Evolutionary conservation across 2,113 vertebrate genomes (phyloP), one percentile per base, ranked within the genome.

Genomic region (Phalacrocorax carbo): DNA sequence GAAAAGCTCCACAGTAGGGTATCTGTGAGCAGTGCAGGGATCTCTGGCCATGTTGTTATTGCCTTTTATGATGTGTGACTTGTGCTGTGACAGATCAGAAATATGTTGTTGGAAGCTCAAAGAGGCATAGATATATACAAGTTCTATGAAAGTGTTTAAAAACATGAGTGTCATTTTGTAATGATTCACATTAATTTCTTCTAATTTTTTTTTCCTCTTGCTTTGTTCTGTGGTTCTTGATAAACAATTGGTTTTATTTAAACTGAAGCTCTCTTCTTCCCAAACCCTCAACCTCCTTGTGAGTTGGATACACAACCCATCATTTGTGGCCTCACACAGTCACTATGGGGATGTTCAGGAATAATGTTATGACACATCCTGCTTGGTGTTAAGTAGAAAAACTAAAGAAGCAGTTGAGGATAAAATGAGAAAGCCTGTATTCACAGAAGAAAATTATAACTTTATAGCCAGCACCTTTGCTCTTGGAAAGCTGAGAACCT

Each of bases 1-100:
- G 46, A 40, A 76, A 77, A 89, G 52, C 72, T 84, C 61, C 83
- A n/a, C 57, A 89, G 52, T 54, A 36, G 91, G 75, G 51, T 71
- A 62, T 90, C 61, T 70, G 18, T 65, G 58, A 73, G 34, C 18
- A 49, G 30, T 92, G 62, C 36, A 61, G 72, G 38, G 29, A 80
- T 91, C 42, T 85, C 80, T 2, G 18, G n/a, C 84, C 44, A 15
- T 87, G 42, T 86, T 93, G 34, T 88, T 83, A 42, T 15, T 84
- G 68, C 44, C 66, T 90, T 96, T 97, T 96, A 95, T 92, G 90
- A 90, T 66, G 85, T 92, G 86, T 79, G 90, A 84, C 92, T 88
- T 89, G 86, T 84, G 78, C 90, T 91, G 36, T 76, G 82, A 83
- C 76, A 94, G 62, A 96, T 92, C 42, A 89, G 57, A 94, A 85